Conservation (phyloP, 2,113 vertebrate genomes). For the Pteropus alecto region DNA sequence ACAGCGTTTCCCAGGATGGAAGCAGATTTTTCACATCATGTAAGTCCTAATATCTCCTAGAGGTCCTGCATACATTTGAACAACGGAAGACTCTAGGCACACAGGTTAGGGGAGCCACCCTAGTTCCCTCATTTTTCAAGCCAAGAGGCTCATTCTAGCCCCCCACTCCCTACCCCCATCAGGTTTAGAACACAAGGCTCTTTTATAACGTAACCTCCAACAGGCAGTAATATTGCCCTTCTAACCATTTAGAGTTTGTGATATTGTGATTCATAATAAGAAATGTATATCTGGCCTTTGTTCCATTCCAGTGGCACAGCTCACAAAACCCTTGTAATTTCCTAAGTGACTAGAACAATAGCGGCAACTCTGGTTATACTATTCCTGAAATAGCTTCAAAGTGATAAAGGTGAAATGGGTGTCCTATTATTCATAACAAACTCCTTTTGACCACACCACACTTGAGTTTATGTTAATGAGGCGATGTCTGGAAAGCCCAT, state of each 20-base stretch:
- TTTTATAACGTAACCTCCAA: background rate
- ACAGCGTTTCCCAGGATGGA: background rate
- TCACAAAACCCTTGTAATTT: background rate
- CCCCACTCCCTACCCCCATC: rapidly evolving
- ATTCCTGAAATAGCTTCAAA: background rate
- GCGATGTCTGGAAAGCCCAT: background rate
- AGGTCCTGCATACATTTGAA: background rate
- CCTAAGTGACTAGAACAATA: background rate
- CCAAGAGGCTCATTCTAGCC: background rate
- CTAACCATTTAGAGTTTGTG: background rate
- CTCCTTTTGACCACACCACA: background rate
- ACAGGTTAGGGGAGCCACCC: rapidly evolving
- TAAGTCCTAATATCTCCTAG: background rate
- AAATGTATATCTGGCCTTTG: background rate
- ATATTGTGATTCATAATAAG: background rate
- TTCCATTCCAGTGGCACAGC: background rate
- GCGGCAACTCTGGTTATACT: background rate
- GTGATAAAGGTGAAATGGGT: background rate
- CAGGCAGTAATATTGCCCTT: background rate
- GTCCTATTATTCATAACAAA: background rate
- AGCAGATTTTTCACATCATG: rapidly evolving
- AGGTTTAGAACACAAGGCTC: background rate
- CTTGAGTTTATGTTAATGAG: background rate
- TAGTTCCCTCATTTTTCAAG: background rate
- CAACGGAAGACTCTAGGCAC: too few relatives aligned